These are phyloP conservation scores for Morpho achilles DNA, from an alignment of 2,888 invertebrate species.

Conservation along the genomic window DNA sequence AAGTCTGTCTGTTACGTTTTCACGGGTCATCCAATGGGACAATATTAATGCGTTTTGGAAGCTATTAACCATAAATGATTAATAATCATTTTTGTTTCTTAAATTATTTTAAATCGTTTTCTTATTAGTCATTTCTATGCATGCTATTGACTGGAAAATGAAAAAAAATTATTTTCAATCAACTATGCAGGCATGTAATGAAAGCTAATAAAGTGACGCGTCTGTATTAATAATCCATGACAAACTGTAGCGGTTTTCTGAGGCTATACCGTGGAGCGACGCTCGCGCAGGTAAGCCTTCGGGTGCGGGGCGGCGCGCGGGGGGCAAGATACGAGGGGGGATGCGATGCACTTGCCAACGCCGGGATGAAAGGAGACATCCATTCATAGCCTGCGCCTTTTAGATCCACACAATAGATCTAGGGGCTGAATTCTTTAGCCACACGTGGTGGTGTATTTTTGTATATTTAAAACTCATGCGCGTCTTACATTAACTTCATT, in stretches of 20 bases:
- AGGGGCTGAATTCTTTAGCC: neutral
- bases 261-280: conserved; percentile 50
- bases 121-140: no score
- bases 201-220: conserved; percentile 1
- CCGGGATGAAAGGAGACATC: conserved; percentile 37
- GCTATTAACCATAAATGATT: no score
- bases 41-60: no score
- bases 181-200: neutral
- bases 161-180: no score
- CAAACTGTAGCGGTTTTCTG: conserved; percentile 55
- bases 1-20: no score
- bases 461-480: neutral
- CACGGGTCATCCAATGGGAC: no score
- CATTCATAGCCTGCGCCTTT: conserved; percentile 13
- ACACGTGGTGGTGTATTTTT: neutral
- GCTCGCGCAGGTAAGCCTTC: conserved; percentile 63
- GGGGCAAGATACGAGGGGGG: conserved; percentile 30
- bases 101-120: no score
- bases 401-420: neutral
- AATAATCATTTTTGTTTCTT: no score
- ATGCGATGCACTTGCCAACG: conserved; percentile 55
- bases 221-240: conserved; percentile 37
- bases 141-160: no score
- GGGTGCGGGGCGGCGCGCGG: conserved; percentile 24
- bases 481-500: neutral